phyloP scores from a whole-genome alignment of 2,888 invertebrate genomes.

The Scaptomyza parva region DNA sequence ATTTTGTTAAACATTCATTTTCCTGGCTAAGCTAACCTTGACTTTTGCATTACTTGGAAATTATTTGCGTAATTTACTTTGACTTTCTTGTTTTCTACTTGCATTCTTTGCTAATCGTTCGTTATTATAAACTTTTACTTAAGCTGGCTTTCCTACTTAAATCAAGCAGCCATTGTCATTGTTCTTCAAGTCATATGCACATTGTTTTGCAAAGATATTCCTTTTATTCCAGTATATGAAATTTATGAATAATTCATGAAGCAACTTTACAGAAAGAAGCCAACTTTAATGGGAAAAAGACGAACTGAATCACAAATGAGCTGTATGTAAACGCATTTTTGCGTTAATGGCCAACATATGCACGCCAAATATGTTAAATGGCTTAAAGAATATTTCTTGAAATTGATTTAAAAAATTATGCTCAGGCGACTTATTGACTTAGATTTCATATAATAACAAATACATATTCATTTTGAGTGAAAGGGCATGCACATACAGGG shows the following conservation, averaged over 20 bases:
- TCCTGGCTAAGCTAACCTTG: conserved; percentile 3
- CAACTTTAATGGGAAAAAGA: conserved; percentile 31
- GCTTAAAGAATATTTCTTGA: not conserved
- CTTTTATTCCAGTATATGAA: conserved; percentile 34
- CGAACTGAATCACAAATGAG: conserved; percentile 39
- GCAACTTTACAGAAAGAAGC: conserved; percentile 58
- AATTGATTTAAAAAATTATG: not conserved
- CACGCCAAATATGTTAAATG: not conserved
- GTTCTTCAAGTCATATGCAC: conserved; percentile 20
- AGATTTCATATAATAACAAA: too few species aligned
- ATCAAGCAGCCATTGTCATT: conserved; percentile 23
- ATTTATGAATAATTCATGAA: conserved; percentile 70
- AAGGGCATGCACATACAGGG: not conserved
- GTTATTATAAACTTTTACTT: conserved; percentile 59
- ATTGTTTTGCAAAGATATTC: conserved; percentile 32
- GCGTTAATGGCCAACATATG: conserved; percentile 10
- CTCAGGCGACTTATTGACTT: too few species aligned
- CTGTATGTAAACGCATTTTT: conserved; percentile 18
- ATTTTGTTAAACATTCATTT: not conserved
- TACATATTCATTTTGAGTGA: too few species aligned
- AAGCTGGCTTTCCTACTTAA: conserved; percentile 43
- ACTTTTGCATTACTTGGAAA: conserved; percentile 16
- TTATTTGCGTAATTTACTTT: conserved; percentile 29
- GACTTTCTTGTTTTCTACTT: conserved; percentile 15
- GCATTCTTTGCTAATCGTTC: conserved; percentile 56